Base-by-base conservation (phyloP, 2,888 invertebrate genomes). In the Eristalis intricaria region DNA sequence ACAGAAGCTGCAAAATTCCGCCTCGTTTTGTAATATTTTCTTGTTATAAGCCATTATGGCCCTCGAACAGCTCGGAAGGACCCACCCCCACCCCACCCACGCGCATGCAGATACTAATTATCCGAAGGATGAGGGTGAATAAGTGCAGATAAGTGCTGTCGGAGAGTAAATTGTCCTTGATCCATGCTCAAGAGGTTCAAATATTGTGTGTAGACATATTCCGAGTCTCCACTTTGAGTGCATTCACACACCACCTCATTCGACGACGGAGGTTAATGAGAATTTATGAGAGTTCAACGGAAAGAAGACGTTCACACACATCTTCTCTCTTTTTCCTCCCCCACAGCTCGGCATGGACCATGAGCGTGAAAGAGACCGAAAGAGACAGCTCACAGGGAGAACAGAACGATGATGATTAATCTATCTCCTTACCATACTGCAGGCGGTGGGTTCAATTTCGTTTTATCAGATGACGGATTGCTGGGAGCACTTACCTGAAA, bases 401-500 rank as follows among this genome's bases (percentile, higher is more conserved):
- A 75, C 69, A 75, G 69, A 69, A 75, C 74, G 2, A 19, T n/a
- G 61, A 87, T 87, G 75, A 87, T 87, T 87, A 87, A 87, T 87
- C 64, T 79, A n/a, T n/a, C 8, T 8, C 8, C 68, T 84, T 84
- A 83, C 78, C 80, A 10, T 73, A 68, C 13, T 26, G 60, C 26
- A 15, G 19, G 35, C 19, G 61, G 66, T 77, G 77, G 74, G 73
- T 82, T 82, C 85, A 73, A 82, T 85, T 76, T 77, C 43, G 63
- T 86, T 83, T 32, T 87, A 80, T 76, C 71, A 38, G 69, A 76
- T 87, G 84, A 84, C 79, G 76, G 71, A 84, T 84, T 61, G 40
- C 84, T 73, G 68, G 61, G 63, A 73, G 87, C 84, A 87, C 87
- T 87, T 84, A 87, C 87, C 87, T 87, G 84, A 19, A 87, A 87